Evolutionary conservation across 2,888 invertebrate genomes (phyloP).

Genomic region (Brachynemurus nebulosus): DNA sequence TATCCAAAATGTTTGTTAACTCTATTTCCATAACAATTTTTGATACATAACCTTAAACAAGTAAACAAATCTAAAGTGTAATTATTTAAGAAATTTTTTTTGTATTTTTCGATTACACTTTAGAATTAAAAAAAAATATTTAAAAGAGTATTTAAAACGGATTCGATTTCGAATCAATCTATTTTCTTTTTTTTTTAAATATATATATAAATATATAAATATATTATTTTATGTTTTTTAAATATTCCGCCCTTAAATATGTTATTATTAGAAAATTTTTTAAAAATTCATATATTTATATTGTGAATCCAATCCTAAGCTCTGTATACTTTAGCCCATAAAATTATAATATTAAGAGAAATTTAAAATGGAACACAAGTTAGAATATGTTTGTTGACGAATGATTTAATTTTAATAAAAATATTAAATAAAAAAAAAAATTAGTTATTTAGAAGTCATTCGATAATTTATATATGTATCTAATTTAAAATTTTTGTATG

Average conservation of each 20-base stretch:
- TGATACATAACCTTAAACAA: neutral
- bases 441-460: neutral
- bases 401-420: too few relatives aligned
- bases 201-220: neutral
- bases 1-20: neutral
- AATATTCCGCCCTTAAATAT: neutral
- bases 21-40: neutral
- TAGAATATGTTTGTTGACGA: too few relatives aligned
- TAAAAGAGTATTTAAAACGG: neutral
- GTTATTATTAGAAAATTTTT: neutral
- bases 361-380: too few relatives aligned
- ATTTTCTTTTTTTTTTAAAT: neutral
- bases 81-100: too few relatives aligned
- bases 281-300: slow-evolving; percentile 1
- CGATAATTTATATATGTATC: too few relatives aligned
- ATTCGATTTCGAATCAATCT: neutral
- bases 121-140: neutral
- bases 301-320: neutral
- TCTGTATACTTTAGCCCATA: neutral
- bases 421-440: too few relatives aligned
- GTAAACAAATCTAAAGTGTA: too few relatives aligned
- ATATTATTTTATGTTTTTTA: neutral
- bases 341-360: too few relatives aligned
- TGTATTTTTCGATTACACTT: too few relatives aligned
- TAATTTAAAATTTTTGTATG: too few relatives aligned